Percentiles rank a stretch among this genome's conserved stretches.
Evolutionary conservation across 2,113 vertebrate species (phyloP).

Genomic region (Hydropotes inermis): DNA sequence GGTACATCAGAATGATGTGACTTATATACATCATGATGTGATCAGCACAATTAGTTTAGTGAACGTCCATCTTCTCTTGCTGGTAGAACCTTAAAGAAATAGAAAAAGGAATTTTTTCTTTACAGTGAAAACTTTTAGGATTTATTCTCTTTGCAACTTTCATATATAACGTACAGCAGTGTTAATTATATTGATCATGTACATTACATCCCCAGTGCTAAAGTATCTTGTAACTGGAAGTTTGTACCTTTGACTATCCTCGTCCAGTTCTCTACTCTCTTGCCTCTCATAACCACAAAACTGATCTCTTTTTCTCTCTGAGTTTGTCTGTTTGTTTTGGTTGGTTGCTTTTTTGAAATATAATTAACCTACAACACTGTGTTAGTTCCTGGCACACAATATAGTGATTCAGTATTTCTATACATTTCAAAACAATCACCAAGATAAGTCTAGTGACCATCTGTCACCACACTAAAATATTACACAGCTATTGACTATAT

Average conservation of each 20-base stretch:
- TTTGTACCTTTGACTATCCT: not conserved
- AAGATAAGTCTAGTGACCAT: not conserved
- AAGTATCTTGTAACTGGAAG: not conserved
- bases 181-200: not conserved
- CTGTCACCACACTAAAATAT: not conserved
- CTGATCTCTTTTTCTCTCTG: not conserved
- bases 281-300: not conserved
- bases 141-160: not conserved
- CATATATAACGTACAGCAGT: not conserved
- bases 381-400: not conserved
- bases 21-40: not conserved
- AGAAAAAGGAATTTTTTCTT: not conserved
- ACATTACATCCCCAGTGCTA: not conserved
- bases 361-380: not conserved
- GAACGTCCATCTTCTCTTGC: not conserved
- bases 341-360: not conserved
- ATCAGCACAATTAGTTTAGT: not conserved
- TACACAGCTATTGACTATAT: not conserved
- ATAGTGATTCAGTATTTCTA: not conserved
- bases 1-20: not conserved
- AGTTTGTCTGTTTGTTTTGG: not conserved
- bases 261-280: not conserved
- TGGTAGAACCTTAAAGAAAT: not conserved
- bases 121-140: not conserved
- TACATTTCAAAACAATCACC: not conserved